These are phyloP conservation scores for Arge pagana DNA, from an alignment of 2,888 invertebrate genomes.

Conservation along the genomic window DNA sequence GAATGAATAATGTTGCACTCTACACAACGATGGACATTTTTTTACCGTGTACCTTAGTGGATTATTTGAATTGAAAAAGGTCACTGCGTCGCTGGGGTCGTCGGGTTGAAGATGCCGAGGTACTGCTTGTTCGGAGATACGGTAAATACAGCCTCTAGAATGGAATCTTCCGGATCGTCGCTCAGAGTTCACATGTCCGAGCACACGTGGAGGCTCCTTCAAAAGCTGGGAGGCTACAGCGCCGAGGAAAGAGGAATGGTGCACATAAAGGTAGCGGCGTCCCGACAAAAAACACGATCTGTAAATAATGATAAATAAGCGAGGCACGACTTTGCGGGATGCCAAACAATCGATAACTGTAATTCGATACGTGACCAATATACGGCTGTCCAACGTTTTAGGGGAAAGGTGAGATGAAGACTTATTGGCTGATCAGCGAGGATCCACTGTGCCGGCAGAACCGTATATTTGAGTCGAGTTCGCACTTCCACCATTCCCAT, in stretches of 20 bases:
- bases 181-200: constrained; percentile 78
- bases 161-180: constrained; percentile 79
- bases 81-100: constrained; percentile 81
- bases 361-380: too few species aligned
- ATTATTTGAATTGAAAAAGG: too few species aligned
- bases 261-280: constrained; percentile 68
- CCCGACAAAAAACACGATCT: background rate
- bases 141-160: constrained; percentile 79
- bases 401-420: constrained; percentile 79
- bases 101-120: constrained; percentile 81
- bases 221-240: constrained; percentile 73
- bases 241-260: constrained; percentile 75
- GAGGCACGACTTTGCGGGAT: background rate
- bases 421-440: constrained; percentile 74
- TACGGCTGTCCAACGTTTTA: constrained; percentile 52
- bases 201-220: constrained; percentile 69
- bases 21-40: too few species aligned
- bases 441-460: constrained; percentile 59
- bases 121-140: constrained; percentile 86
- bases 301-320: too few species aligned
- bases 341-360: background rate
- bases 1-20: background rate
- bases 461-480: constrained; percentile 58
- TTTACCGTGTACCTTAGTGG: too few species aligned
- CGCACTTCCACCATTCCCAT: constrained; percentile 51